These are phyloP conservation scores for Parotocinclus haroldoi DNA, from an alignment of 2,797 vertebrate species.

Conservation along the genomic window DNA sequence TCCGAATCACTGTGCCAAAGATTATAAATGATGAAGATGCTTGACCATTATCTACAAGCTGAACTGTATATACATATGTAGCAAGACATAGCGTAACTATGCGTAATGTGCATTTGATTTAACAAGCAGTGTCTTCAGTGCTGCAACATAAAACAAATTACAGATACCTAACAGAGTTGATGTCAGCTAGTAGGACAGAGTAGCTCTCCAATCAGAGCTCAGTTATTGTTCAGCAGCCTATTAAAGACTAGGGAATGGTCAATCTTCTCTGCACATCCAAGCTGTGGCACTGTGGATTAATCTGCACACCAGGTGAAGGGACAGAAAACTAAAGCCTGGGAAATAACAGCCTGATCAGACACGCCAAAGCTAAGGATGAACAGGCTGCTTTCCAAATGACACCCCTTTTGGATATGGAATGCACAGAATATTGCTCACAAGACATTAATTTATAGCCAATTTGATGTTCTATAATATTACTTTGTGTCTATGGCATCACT, in stretches of 20 bases:
- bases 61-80: too few relatives aligned
- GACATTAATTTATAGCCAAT: constrained; percentile 3
- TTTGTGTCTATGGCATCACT: not conserved
- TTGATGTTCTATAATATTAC: not conserved
- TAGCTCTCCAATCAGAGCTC: constrained; percentile 11
- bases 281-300: not conserved
- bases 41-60: too few relatives aligned
- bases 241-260: constrained; percentile 24
- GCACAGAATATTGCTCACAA: not conserved
- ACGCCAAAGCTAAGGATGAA: not conserved
- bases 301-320: not conserved
- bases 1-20: too few relatives aligned
- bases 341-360: constrained; percentile 14
- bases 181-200: not conserved
- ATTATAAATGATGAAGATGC: too few relatives aligned
- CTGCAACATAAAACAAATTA: not conserved
- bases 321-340: constrained; percentile 10
- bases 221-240: constrained; percentile 1
- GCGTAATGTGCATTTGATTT: not conserved
- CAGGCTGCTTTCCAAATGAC: constrained; percentile 6
- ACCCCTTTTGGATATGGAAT: not conserved
- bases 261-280: constrained; percentile 18
- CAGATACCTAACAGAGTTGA: not conserved
- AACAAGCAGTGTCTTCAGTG: not conserved
- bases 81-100: too few relatives aligned